Evolutionary conservation across 2,888 invertebrate species (phyloP).

Genomic region (Aleiodes testaceus): DNA sequence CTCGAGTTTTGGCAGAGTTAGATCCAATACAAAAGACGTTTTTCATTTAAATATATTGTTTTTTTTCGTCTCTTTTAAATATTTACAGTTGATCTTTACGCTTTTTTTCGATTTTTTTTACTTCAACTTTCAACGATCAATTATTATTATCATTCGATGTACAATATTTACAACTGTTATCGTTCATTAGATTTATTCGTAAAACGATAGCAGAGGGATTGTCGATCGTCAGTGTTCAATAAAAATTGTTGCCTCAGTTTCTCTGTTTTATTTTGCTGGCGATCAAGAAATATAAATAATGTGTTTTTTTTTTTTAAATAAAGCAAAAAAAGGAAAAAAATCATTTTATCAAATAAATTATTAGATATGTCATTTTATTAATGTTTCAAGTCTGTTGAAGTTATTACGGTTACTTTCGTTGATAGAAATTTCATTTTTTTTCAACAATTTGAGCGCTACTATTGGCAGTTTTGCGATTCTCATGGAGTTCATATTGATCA

Average conservation of each 20-base stretch:
- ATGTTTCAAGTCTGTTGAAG: background rate
- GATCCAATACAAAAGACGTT: constrained; percentile 64
- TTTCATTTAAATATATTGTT: constrained; percentile 52
- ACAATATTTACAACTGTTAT: constrained; percentile 28
- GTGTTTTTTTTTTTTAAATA: background rate
- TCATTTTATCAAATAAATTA: constrained; percentile 23
- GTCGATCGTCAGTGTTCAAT: constrained; percentile 38
- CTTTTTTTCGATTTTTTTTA: constrained; percentile 1
- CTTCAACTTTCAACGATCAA: constrained; percentile 22
- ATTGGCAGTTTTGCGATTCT: constrained; percentile 37
- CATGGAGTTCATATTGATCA: background rate
- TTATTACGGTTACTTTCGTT: background rate
- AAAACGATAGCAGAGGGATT: constrained; percentile 25
- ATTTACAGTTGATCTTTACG: constrained; percentile 37
- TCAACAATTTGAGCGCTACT: constrained; percentile 35
- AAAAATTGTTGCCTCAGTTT: background rate
- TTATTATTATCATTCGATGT: constrained; percentile 13
- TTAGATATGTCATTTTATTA: constrained; percentile 27
- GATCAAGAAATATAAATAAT: constrained; percentile 9
- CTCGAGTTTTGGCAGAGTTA: constrained; percentile 68
- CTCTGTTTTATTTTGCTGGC: constrained; percentile 11
- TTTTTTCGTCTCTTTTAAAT: constrained; percentile 21
- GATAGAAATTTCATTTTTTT: constrained; percentile 13
- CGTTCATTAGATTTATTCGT: constrained; percentile 7
- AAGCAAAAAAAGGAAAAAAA: constrained; percentile 7